A percentile compares a stretch with the other conserved stretches of the same genome.
phyloP scores from a whole-genome alignment of 2,113 vertebrate species.

The Petromus typicus region DNA sequence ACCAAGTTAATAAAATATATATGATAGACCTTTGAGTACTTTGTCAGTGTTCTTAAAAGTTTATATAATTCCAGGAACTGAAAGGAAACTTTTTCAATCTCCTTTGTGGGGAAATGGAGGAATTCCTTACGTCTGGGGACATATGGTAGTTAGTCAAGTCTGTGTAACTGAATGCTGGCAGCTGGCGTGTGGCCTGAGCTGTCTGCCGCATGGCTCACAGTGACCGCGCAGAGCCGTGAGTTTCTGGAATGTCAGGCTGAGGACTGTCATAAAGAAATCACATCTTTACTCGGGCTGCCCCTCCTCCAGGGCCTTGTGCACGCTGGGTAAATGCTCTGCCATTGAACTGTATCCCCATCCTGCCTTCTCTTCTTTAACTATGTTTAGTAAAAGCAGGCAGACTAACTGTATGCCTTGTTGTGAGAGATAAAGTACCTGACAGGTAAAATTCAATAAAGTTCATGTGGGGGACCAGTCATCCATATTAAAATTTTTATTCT shows the following conservation, averaged over 20 bases:
- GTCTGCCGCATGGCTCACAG: neutral
- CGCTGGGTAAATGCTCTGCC: neutral
- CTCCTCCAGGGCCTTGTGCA: neutral
- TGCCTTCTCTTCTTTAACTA: neutral
- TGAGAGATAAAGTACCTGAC: neutral
- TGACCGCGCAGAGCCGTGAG: neutral
- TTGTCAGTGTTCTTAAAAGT: constrained; percentile 6
- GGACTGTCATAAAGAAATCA: neutral
- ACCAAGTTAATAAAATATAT: neutral
- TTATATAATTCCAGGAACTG: neutral
- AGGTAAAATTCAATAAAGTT: neutral
- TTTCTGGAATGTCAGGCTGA: neutral
- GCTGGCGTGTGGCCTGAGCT: neutral
- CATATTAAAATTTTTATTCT: neutral
- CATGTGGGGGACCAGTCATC: neutral
- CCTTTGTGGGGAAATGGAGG: neutral
- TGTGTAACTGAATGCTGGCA: neutral
- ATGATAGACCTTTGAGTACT: neutral
- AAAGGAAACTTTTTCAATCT: neutral
- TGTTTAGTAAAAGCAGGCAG: neutral
- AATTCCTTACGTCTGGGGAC: neutral
- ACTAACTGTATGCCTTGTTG: neutral
- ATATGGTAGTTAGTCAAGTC: neutral
- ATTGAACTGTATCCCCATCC: too few relatives aligned
- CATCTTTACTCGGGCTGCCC: neutral